Evolutionary conservation across 2,797 vertebrate species (phyloP).

Genomic region (Ceryle rudis): DNA sequence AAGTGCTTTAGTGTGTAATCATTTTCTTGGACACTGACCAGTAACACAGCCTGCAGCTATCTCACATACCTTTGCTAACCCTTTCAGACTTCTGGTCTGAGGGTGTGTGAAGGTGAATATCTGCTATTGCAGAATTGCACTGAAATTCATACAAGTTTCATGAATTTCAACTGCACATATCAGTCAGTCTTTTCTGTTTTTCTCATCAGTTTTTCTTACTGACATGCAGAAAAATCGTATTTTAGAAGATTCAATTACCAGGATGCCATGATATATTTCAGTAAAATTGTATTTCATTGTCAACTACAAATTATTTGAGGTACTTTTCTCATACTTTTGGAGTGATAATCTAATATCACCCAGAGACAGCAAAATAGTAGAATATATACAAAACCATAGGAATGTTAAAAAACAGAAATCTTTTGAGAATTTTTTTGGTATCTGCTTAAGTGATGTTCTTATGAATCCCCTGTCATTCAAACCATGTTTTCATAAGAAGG

Average conservation of each 20-base stretch:
- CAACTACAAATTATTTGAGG: neutral
- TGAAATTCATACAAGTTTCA: neutral
- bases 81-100: neutral
- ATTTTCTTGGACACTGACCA: neutral
- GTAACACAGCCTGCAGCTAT: neutral
- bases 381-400: neutral
- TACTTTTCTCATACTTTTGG: neutral
- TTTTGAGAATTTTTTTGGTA: neutral
- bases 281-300: neutral
- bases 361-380: neutral
- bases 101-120: fast-evolving
- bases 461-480: neutral
- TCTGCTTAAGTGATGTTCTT: neutral
- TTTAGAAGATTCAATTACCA: neutral
- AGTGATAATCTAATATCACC: neutral
- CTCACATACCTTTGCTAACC: neutral
- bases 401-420: neutral
- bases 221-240: neutral
- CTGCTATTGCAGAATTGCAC: neutral
- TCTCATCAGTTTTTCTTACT: neutral
- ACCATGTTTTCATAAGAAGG: neutral
- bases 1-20: neutral
- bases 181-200: neutral
- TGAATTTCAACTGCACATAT: neutral
- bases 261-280: neutral